Evolutionary conservation across 2,113 vertebrate genomes (phyloP).

Genomic region (Trinectes maculatus): DNA sequence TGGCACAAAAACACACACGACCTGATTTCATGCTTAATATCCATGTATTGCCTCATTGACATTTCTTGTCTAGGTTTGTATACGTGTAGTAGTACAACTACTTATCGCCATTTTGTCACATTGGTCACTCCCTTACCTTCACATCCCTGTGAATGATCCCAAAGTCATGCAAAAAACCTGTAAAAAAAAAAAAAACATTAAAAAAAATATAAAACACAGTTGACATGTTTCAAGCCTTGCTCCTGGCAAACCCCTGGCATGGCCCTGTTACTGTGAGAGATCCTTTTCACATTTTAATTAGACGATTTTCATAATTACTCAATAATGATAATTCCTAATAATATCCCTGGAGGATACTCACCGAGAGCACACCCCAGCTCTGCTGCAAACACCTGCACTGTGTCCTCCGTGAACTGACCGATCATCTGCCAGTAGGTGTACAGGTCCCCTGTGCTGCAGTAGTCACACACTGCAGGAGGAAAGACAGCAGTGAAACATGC

Average conservation of each 20-base stretch:
- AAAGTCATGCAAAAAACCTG: constrained; percentile 94
- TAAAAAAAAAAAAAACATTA: not conserved
- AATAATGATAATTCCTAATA: too few species aligned
- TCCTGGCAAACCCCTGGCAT: not conserved
- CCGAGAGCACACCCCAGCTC: constrained; percentile 92
- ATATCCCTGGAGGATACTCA: constrained; percentile 73
- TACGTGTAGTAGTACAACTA: too few species aligned
- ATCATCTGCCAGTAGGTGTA: constrained; percentile 90
- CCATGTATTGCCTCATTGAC: too few species aligned
- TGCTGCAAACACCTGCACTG: constrained; percentile 89
- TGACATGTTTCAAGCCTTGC: not conserved
- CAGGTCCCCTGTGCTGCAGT: constrained; percentile 92
- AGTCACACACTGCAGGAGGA: constrained; percentile 88
- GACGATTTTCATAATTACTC: constrained; percentile 28
- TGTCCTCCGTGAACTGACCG: constrained; percentile 85
- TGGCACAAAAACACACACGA: too few species aligned
- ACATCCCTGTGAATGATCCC: constrained; percentile 94
- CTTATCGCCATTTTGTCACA: too few species aligned
- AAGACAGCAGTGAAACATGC: constrained; percentile 18
- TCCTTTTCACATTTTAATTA: constrained; percentile 39
- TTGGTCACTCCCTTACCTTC: constrained; percentile 82
- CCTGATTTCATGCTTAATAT: too few species aligned
- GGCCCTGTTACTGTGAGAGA: not conserved
- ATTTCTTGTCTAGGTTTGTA: too few species aligned
- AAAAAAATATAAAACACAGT: not conserved